Base-by-base conservation (phyloP, 1,140 invertebrate species). In the Heliconius eleuchia region DNA sequence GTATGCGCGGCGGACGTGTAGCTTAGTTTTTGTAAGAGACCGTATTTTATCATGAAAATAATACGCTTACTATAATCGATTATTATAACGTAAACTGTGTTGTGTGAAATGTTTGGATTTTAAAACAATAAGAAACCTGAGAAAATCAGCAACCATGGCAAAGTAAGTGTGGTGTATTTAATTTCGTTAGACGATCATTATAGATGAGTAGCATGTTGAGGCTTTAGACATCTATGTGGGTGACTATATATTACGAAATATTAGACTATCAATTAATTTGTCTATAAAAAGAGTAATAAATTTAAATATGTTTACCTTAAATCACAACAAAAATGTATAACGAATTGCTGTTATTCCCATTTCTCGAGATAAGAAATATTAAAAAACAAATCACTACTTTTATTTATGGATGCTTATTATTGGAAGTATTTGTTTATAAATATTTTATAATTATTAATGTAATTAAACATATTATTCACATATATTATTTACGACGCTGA, bases 151-250 rank as follows among this genome's bases (percentile, higher is more conserved):
- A 66, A 92, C 87, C 85, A 92, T 92, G 91, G 89, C 91, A 82
- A 92, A 92, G 91, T 92, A 80, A 88, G 89, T 90, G 57, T 42
- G 37, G 70, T 76, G 50, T 76, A 77, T 50, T 80, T 72, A 80
- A 80, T 76, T 75, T 80, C 52, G 23, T 46, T 80, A 73, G n/a
- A 76, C 18, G 18, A 76, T 75, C 52, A 66, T 76, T 76, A 71
- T 39, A 23, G 23, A 76, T 30, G 74, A 77, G 50, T 80, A 73
- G 71, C 60, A 73, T 71, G 39, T 46, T 70, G 70, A 77, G 39
- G 78, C 66, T 66, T 66, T 27, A 66, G 60, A 66, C 60, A 66
- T 77, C 42, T 77, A 55, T 52, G 37, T 18, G 46, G 55, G 19
- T 73, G 46, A 74, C 57, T 60, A 70, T 42, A 55, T 71, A 18